A percentile compares a stretch with the other conserved stretches of the same genome.
phyloP scores from a whole-genome alignment of 2,113 vertebrate species.

The Nymphicus hollandicus region DNA sequence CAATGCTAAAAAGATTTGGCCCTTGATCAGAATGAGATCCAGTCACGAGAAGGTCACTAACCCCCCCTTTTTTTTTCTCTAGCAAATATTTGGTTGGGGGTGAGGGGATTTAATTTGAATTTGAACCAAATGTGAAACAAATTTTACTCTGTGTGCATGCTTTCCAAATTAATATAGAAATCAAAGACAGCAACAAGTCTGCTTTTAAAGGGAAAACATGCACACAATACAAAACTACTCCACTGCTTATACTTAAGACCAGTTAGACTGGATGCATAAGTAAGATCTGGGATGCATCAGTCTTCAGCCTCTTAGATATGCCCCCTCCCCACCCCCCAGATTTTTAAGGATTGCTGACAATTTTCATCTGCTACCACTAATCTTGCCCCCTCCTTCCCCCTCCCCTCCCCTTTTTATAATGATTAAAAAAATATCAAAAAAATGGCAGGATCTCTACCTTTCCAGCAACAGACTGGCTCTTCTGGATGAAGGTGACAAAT shows the following conservation, averaged over 20 bases:
- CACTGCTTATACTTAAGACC: neutral
- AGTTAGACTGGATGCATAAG: neutral
- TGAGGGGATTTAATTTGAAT: slow-evolving; percentile 10
- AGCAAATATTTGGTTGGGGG: neutral
- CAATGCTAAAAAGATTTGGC: neutral
- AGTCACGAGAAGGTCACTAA: slow-evolving; percentile 21
- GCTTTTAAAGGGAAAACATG: slow-evolving; percentile 6
- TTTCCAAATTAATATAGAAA: slow-evolving; percentile 47
- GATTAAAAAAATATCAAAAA: neutral
- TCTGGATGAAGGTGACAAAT: neutral
- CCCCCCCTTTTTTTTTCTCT: neutral
- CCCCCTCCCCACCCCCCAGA: too few species aligned
- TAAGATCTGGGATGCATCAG: neutral
- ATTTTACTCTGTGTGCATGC: neutral
- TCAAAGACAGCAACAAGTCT: slow-evolving; percentile 5
- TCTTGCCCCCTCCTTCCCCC: neutral
- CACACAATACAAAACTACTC: neutral
- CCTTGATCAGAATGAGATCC: slow-evolving; percentile 19
- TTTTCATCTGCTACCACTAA: neutral
- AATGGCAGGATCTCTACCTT: neutral
- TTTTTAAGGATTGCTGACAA: neutral
- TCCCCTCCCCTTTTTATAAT: neutral
- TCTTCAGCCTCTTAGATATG: neutral
- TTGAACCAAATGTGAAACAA: slow-evolving; percentile 46
- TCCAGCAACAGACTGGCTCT: neutral